Conservation (phyloP, 1,140 invertebrate species). For the Microplitis mediator region DNA sequence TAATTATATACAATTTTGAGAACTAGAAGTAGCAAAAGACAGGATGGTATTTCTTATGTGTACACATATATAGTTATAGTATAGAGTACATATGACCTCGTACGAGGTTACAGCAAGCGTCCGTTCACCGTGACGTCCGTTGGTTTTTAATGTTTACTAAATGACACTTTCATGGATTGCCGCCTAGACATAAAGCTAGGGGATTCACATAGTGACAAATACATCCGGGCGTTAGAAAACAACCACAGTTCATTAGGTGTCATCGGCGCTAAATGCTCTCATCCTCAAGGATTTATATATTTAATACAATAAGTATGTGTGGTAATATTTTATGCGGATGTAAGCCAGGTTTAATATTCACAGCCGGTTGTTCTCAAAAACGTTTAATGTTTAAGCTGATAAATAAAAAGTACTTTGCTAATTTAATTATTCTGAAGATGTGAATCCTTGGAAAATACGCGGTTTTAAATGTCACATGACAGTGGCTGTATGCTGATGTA, state of each 20-base stretch:
- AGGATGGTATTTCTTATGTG: not conserved
- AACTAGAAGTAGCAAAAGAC: not conserved
- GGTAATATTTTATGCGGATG: no score
- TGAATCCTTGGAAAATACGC: constrained; percentile 8
- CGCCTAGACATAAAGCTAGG: not conserved
- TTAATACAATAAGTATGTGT: no score
- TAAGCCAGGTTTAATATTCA: no score
- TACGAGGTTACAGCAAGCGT: constrained; percentile 13
- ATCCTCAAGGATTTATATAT: not conserved
- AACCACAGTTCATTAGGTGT: not conserved
- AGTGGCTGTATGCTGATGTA: not conserved
- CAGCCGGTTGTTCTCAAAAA: no score
- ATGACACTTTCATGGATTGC: constrained; percentile 23
- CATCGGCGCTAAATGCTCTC: not conserved
- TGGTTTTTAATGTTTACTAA: not conserved
- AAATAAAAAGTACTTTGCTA: not conserved
- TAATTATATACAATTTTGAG: no score
- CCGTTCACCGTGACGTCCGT: constrained; percentile 23
- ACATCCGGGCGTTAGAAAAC: not conserved
- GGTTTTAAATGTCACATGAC: not conserved
- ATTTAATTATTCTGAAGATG: not conserved
- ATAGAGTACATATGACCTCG: constrained; percentile 4
- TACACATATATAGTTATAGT: not conserved
- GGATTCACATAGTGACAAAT: constrained; percentile 6
- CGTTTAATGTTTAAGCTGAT: no score